Base-by-base conservation (phyloP, 2,113 vertebrate genomes). In the Takifugu flavidus region DNA sequence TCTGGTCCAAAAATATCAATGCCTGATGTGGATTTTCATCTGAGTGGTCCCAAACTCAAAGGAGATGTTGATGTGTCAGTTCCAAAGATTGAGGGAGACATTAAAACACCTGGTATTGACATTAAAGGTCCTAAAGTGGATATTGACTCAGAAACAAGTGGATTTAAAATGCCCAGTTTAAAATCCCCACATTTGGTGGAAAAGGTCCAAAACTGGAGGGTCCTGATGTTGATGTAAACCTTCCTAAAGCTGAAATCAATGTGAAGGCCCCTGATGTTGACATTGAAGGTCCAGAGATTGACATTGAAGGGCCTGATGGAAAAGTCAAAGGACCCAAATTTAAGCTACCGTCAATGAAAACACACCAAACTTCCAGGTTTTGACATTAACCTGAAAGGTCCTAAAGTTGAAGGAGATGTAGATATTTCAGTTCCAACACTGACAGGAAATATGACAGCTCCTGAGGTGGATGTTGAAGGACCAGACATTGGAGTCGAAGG, bases 181-280 rank as follows among this genome's bases (percentile, higher is more conserved):
- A 78, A 2, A 75, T 89, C 77, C 88, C 91, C 0, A 11, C 50
- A 0, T 53, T 72, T 69, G 53, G 20, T 20, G 0, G 43, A 0
- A 56, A 67, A 59, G 52, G 54, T 20, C 25, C 63, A 13, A 46
- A 63, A 8, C 0, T 55, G 4, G 67, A 71, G 2, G 53, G 53
- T 2, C 61, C 50, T 53, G 63, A 67, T 0, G 25, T 67, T 34
- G 65, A 68, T 27, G 2, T 77, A 0, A 44, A 12, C 0, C 13
- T 67, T 4, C 49, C 67, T 0, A 62, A 67, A 43, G 29, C 29
- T 52, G 27, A 20, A 20, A 20, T 20, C 20, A 20, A 71, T 5
- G 0, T 75, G 0, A 39, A 64, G 53, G 42, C 25, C 0, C 50
- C 68, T 15, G 26, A 49, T 0, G 0, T 65, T 1, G 72, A 75